These are phyloP conservation scores for Watersipora subatra DNA, from an alignment of 1,140 invertebrate species.

Conservation along the genomic window DNA sequence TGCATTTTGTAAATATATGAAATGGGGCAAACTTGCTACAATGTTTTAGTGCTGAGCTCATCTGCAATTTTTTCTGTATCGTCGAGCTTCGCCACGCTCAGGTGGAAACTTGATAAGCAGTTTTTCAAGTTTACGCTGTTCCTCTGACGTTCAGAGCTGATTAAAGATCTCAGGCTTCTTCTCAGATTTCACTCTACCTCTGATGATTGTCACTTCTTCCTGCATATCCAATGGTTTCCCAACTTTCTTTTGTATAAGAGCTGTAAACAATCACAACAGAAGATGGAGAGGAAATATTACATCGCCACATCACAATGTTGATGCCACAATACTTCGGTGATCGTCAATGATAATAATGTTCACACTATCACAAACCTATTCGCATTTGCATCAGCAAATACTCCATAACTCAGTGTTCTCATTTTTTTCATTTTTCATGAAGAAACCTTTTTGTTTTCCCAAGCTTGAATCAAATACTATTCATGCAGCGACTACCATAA, in stretches of 20 bases:
- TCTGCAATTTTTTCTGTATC: constrained; percentile 77
- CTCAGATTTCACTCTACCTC: constrained; percentile 24
- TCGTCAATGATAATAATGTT: too few species aligned
- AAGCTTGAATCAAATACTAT: background rate
- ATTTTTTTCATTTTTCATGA: too few species aligned
- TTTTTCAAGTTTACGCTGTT: constrained; percentile 70
- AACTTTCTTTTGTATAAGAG: background rate
- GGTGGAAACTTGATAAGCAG: constrained; percentile 69
- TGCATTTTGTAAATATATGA: too few species aligned
- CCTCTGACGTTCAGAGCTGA: constrained; percentile 68
- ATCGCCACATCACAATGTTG: too few species aligned
- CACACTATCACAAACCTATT: too few species aligned
- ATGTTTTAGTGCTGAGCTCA: constrained; percentile 52
- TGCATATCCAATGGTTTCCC: background rate
- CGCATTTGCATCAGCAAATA: too few species aligned
- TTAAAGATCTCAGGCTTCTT: constrained; percentile 65
- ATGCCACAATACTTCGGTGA: too few species aligned
- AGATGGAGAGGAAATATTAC: background rate
- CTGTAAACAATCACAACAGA: background rate
- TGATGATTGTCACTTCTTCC: constrained; percentile 12
- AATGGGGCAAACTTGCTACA: constrained; percentile 39
- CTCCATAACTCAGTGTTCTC: too few species aligned
- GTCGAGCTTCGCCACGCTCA: constrained; percentile 66
- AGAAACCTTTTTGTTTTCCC: too few species aligned
- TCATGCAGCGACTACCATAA: too few species aligned